Percentiles rank a stretch among this genome's conserved stretches.
These are phyloP conservation scores for Podarcis raffonei DNA, from an alignment of 2,113 vertebrate species.

Conservation along the genomic window DNA sequence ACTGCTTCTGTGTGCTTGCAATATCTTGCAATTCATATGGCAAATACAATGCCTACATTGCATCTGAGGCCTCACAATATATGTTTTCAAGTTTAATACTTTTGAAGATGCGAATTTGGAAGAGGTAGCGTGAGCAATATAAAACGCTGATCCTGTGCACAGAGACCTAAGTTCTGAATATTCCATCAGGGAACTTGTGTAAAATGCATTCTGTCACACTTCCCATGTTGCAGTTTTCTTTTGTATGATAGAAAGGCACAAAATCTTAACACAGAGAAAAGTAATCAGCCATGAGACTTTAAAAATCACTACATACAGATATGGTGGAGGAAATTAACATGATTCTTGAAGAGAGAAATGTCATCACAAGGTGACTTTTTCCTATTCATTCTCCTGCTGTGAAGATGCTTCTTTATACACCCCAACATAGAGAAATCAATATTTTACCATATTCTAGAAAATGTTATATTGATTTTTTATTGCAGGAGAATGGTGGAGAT, in stretches of 20 bases:
- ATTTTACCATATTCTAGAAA: constrained; percentile 30
- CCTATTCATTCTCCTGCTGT: neutral
- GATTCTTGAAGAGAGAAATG: constrained; percentile 1
- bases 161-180: neutral
- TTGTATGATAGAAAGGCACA: neutral
- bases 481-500: neutral
- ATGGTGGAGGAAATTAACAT: neutral
- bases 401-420: neutral
- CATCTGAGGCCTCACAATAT: neutral
- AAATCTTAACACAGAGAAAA: neutral
- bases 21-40: neutral
- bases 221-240: neutral
- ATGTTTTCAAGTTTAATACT: neutral
- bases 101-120: neutral
- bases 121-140: neutral
- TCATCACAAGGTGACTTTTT: neutral
- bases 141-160: too few species aligned
- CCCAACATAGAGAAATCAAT: constrained; percentile 8
- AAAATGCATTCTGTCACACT: neutral
- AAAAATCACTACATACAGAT: neutral
- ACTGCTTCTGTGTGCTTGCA: neutral
- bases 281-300: too few species aligned
- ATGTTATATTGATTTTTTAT: constrained; percentile 36
- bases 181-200: neutral
- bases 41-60: neutral